Conservation (phyloP, 2,888 invertebrate species). For the Ernsta delagoae region DNA sequence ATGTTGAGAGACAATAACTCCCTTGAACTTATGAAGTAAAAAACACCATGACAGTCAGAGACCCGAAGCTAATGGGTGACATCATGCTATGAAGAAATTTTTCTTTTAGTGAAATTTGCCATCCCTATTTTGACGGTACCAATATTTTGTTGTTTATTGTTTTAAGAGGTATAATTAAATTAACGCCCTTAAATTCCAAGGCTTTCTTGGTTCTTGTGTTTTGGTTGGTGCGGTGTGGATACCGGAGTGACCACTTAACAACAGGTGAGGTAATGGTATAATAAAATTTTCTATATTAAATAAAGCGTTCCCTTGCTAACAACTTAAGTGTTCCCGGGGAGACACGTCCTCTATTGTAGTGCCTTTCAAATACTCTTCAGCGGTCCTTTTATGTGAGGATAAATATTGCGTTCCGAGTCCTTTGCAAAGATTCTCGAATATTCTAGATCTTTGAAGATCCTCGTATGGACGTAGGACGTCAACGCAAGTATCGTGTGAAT, state of each 20-base stretch:
- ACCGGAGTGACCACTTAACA: not conserved
- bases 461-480: not conserved
- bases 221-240: no score
- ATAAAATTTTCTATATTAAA: not conserved
- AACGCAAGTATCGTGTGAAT: not conserved
- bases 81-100: no score
- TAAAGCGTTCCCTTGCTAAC: not conserved
- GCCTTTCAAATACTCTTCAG: constrained; percentile 35
- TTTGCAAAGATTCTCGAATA: constrained; percentile 33
- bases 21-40: no score
- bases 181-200: no score
- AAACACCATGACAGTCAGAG: no score
- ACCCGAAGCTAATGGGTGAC: no score
- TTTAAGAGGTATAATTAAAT: no score
- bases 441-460: constrained; percentile 4
- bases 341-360: constrained; percentile 1
- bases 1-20: no score
- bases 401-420: constrained; percentile 36
- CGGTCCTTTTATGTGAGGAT: constrained; percentile 34
- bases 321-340: not conserved
- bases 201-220: no score
- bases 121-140: no score
- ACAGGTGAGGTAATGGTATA: not conserved
- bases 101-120: no score
- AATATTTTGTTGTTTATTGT: no score